phyloP scores from a whole-genome alignment of 2,797 vertebrate genomes.

The Danio choprae region DNA sequence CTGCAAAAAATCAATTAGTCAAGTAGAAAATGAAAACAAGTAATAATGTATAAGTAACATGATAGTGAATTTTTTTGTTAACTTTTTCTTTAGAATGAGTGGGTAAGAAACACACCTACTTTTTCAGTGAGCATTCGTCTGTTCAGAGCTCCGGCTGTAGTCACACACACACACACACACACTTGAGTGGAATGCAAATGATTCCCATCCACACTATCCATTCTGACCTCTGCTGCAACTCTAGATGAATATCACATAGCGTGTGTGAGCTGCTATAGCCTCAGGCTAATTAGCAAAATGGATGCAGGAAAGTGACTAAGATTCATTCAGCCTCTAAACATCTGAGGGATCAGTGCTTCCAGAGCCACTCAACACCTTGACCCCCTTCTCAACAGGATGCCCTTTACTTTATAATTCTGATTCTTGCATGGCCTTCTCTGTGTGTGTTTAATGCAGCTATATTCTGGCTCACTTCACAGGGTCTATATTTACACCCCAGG shows the following conservation, averaged over 20 bases:
- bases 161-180: conserved; percentile 13
- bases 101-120: conserved; percentile 47
- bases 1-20: background rate
- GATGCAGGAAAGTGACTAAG: conserved; percentile 53
- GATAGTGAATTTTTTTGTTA: background rate
- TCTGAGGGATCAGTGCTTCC: conserved; percentile 44
- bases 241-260: conserved; percentile 25
- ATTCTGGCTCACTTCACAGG: background rate
- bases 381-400: conserved; percentile 47
- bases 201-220: conserved; percentile 16
- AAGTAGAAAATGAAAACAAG: background rate
- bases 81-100: background rate
- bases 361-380: conserved; percentile 48
- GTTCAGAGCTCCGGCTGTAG: background rate
- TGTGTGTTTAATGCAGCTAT: background rate
- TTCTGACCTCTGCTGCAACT: conserved; percentile 44
- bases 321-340: conserved; percentile 56
- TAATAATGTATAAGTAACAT: background rate
- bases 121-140: conserved; percentile 10
- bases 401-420: conserved; percentile 41
- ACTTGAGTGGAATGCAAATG: conserved; percentile 41
- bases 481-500: background rate
- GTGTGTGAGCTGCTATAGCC: conserved; percentile 28
- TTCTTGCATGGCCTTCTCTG: background rate
- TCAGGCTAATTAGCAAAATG: conserved; percentile 56